Base-by-base conservation (phyloP, 2,113 vertebrate genomes). In the Hemichromis elongatus region DNA sequence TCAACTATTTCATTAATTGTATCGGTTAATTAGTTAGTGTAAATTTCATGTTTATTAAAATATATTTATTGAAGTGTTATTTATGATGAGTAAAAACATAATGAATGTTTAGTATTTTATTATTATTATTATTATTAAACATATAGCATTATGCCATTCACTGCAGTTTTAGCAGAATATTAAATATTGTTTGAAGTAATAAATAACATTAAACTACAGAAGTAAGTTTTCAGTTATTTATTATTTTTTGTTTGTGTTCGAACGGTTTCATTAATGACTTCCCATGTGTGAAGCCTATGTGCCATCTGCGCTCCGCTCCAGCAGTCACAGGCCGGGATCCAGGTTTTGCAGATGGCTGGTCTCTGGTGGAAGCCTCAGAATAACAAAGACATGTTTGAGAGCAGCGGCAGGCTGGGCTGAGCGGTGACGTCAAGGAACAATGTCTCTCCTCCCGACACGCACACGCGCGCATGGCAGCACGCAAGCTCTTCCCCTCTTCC, bases 371-470 rank as follows among this genome's bases (percentile, higher is more conserved):
- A 97, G 97, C 97, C 97, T 96, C 96, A 93, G 97, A 97, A 97
- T 98, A 98, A 99, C 98, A 98, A 98, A 98, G 98, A 96, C 97
- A 96, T 97, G 97, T 97, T 98, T 96, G 96, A 97, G 97, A 97
- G 96, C 96, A 96, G 96, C 96, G 93, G 96, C 96, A 96, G 97
- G 95, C 94, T 96, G 95, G 94, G 93, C 93, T 79, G 93, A 93
- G 94, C 96, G 97, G 93, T 98, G 97, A 98, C 97, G 97, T 98
- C 97, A 97, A 96, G 97, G 96, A 98, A 98, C 97, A 98, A 98
- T 98, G 97, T 97, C 93, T 96, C 96, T 95, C 94, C 97, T 93
- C 91, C 95, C 86, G 94, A 94, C 92, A 92, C 88, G 92, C 94
- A 90, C 90, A 63, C 90, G 56, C 87, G 40, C 89, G 88, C 88